Percentiles rank a stretch among this genome's conserved stretches.
These are phyloP conservation scores for Thymelicus acteon DNA, from an alignment of 2,888 invertebrate genomes.

Conservation along the genomic window DNA sequence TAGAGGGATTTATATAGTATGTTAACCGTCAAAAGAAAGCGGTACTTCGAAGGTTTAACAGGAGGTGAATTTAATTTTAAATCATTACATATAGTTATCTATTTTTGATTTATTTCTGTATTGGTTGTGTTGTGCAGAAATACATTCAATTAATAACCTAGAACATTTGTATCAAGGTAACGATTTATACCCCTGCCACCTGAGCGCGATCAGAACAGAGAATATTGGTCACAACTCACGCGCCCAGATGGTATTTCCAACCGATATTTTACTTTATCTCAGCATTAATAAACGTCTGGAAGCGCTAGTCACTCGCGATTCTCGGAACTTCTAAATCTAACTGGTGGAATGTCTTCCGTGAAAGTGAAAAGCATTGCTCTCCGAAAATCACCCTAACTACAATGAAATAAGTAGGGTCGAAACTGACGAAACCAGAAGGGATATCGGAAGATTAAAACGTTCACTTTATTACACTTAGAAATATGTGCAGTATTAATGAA, in stretches of 20 bases:
- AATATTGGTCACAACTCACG: slow-evolving; percentile 17
- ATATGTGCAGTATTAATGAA: slow-evolving; percentile 56
- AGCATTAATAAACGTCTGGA: slow-evolving; percentile 53
- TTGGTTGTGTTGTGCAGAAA: no score
- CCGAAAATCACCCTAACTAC: slow-evolving; percentile 45
- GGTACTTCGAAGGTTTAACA: no score
- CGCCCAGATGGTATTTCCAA: slow-evolving; percentile 26
- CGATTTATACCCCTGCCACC: slow-evolving; percentile 2
- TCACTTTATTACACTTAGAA: slow-evolving; percentile 55
- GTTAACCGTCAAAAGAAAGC: no score
- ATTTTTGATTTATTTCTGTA: no score
- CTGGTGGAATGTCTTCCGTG: slow-evolving; percentile 64
- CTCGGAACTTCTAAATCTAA: slow-evolving; percentile 66
- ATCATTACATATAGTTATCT: no score
- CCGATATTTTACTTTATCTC: slow-evolving; percentile 39
- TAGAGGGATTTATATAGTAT: no score
- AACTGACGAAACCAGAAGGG: slow-evolving; percentile 27
- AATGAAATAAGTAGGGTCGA: slow-evolving; percentile 32
- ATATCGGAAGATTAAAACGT: slow-evolving; percentile 47
- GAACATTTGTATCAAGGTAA: no score
- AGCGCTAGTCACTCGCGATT: slow-evolving; percentile 53
- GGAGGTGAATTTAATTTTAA: background rate
- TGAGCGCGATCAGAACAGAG: background rate
- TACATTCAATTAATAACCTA: no score
- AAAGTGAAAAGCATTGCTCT: slow-evolving; percentile 48